Conservation (phyloP, 2,797 vertebrate species). For the Poecilia picta region DNA sequence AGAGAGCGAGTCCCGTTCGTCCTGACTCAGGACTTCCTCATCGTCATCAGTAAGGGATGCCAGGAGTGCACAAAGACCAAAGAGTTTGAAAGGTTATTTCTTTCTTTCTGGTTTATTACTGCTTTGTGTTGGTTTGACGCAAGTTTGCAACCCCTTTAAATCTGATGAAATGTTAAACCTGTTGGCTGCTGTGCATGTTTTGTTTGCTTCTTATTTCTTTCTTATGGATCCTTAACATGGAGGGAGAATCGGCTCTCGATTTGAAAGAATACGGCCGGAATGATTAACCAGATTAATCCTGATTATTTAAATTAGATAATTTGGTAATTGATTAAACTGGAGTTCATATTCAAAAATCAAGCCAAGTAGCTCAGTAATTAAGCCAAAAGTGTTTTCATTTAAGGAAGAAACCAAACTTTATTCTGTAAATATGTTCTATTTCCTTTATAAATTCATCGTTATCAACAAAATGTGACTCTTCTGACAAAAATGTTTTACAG, state of each 20-base stretch:
- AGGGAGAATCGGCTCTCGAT: background rate
- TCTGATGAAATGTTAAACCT: background rate
- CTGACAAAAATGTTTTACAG: too few relatives aligned
- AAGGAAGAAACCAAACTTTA: too few relatives aligned
- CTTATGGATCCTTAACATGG: background rate
- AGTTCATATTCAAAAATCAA: background rate
- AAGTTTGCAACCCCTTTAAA: background rate
- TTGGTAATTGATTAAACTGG: background rate
- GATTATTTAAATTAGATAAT: too few relatives aligned
- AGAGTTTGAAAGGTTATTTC: slow-evolving; percentile 84
- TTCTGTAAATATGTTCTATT: too few relatives aligned
- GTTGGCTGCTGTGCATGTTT: background rate
- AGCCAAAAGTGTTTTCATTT: background rate
- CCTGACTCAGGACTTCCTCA: slow-evolving; percentile 87
- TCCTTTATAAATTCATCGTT: too few relatives aligned
- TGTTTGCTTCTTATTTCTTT: background rate
- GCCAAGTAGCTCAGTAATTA: background rate
- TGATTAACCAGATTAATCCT: background rate
- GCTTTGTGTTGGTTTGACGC: background rate
- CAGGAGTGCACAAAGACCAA: slow-evolving; percentile 87
- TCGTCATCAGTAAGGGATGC: slow-evolving; percentile 87
- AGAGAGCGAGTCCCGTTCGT: slow-evolving; percentile 88
- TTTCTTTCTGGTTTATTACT: background rate
- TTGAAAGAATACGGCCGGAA: background rate
- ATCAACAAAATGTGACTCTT: too few relatives aligned